phyloP scores from a whole-genome alignment of 1,140 invertebrate genomes.

The Ruditapes philippinarum region DNA sequence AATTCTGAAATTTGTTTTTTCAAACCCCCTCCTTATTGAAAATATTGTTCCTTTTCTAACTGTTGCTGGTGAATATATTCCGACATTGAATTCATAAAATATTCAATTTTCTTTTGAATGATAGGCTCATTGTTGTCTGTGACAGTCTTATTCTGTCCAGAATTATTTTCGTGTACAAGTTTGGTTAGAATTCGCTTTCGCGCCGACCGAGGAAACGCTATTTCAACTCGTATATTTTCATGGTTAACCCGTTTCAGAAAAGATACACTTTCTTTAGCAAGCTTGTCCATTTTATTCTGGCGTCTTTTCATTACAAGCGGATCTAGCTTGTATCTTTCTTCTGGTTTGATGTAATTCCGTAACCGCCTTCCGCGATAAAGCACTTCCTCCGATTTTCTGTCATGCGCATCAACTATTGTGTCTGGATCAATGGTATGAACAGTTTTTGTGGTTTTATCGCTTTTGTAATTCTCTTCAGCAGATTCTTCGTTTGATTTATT shows the following conservation, averaged over 20 bases:
- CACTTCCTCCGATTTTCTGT: neutral
- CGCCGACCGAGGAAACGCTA: conserved; percentile 54
- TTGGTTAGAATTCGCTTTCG: conserved; percentile 46
- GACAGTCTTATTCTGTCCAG: neutral
- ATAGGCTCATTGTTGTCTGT: neutral
- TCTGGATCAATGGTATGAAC: conserved; percentile 40
- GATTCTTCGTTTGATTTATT: neutral
- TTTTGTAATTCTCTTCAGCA: neutral
- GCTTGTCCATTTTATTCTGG: conserved; percentile 61
- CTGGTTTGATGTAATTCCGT: conserved; percentile 47
- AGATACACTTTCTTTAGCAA: conserved; percentile 37
- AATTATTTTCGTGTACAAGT: conserved; percentile 50
- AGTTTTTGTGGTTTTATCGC: neutral
- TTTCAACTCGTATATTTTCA: conserved; percentile 55
- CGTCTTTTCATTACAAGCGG: conserved; percentile 50
- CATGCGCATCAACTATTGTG: conserved; percentile 14
- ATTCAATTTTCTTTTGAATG: conserved; percentile 33
- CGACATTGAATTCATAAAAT: conserved; percentile 52
- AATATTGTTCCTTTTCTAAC: conserved; percentile 5
- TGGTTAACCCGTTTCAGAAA: conserved; percentile 52
- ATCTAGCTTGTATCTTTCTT: conserved; percentile 56
- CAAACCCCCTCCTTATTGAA: no score
- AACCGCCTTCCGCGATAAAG: conserved; percentile 25
- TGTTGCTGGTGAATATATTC: conserved; percentile 48
- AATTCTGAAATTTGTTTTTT: no score